Evolutionary conservation across 2,888 invertebrate species (phyloP).

Genomic region (Phyllotreta striolata): DNA sequence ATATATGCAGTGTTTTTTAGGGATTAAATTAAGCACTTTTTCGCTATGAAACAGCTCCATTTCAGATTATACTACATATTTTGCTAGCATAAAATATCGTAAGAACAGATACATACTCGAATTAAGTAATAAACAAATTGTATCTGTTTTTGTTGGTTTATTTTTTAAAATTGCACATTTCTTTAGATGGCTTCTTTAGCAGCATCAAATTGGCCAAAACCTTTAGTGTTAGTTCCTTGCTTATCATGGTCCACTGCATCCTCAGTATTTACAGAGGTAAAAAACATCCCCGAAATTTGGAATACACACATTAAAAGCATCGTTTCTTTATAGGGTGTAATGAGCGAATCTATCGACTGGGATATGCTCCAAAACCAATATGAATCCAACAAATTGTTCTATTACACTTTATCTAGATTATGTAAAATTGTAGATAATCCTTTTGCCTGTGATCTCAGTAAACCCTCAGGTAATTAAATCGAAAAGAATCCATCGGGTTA

Average conservation of each 20-base stretch:
- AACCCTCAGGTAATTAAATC: conserved; percentile 48
- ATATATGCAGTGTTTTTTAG: too few species aligned
- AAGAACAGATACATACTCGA: background rate
- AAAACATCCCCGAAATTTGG: background rate
- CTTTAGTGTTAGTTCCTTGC: conserved; percentile 92
- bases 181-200: conserved; percentile 96
- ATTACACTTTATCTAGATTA: conserved; percentile 86
- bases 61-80: too few species aligned
- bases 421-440: conserved; percentile 79
- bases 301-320: background rate
- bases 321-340: conserved; percentile 77
- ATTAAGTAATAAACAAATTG: background rate
- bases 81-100: background rate
- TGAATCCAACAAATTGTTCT: conserved; percentile 79
- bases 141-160: background rate
- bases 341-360: conserved; percentile 96
- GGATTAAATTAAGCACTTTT: too few species aligned
- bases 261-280: conserved; percentile 89
- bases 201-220: conserved; percentile 95
- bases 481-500: conserved; percentile 2
- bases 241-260: conserved; percentile 98
- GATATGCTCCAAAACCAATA: conserved; percentile 88
- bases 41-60: too few species aligned
- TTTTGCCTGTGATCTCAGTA: conserved; percentile 53
- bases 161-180: conserved; percentile 37